Base-by-base conservation (phyloP, 1,140 invertebrate genomes). In the Drosophila nigrodunni region DNA sequence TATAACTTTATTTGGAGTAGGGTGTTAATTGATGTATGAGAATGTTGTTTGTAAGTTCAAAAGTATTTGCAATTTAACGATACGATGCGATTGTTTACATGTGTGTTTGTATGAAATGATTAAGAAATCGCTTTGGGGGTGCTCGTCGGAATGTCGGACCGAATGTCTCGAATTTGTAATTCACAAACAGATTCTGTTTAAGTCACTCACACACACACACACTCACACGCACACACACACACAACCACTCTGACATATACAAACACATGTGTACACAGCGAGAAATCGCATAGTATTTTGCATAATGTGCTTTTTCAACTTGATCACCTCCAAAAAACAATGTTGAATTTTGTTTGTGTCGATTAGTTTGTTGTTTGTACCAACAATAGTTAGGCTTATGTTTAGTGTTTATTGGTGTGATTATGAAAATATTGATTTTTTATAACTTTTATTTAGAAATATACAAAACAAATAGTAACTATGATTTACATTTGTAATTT, bases 321-420 rank as follows among this genome's bases (percentile, higher is more conserved):
- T 58, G 54, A 30, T 50, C 73, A 75, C 30, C 67, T 71, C 44
- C 37, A 54, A 46, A 39, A 59, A 54, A 41, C 60, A 2, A 30
- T 30, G 43, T 60, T 55, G 74, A 73, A 57, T 49, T 71, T 65
- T 52, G 57, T 66, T 65, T 52, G 57, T 66, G 66, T 79, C 50
- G 68, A 18, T 61, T 47, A 39, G 47, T 77, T 62, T 72, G 55
- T 80, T 88, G 80, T 62, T 50, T 69, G 58, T 65, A 64, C 62
- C 55, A 71, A 61, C 62, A 68, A 65, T 80, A 77, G 60, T 79
- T 87, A 87, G 78, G 57, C 54, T 77, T 87, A 88, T 72, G 66
- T 80, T 88, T 89, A 88, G 61, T 71, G 80, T 82, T 75, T 70
- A 86, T 86, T 76, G 85, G 85, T 88, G 83, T 85, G 83, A 89